Base-by-base conservation (phyloP, 2,113 vertebrate genomes). In the Coreoperca whiteheadi region DNA sequence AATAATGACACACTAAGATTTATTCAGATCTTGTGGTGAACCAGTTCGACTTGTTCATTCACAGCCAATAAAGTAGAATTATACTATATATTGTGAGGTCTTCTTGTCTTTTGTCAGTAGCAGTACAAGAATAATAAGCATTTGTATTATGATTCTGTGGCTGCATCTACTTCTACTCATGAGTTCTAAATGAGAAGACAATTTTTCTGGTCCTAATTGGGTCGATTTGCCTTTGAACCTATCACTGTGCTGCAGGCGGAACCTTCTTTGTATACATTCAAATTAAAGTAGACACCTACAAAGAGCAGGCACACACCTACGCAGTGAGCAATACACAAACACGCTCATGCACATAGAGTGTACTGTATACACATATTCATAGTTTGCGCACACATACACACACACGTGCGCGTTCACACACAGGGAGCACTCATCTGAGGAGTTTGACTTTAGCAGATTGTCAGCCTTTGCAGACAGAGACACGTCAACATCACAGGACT, bases 401-500 rank as follows among this genome's bases (percentile, higher is more conserved):
- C 74, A 63, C 25, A 54, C n/a, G 56, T 57, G 12, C 60, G 59
- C 39, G 20, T 54, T 53, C 30, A 67, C 28, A 39, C 64, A 37
- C 34, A 23, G 3, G 1, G n/a, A 60, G n/a, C 70, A 46, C 71
- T 86, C 78, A 82, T 88, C 87, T 84, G 78, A 92, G 66, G 66
- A 87, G 81, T 92, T 86, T 88, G 84, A 93, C 88, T 90, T 88
- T 65, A 87, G 73, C 80, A 90, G 85, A 90, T 84, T 89, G 85
- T 88, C 89, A 89, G 86, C 70, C 75, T 86, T 88, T 85, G 87
- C 88, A 89, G 85, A 90, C 83, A 83, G 81, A 91, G 86, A 92
- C 85, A 70, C 83, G n/a, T 88, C 92, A 85, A 94, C 94, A 92
- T 93, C 91, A 93, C 87, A 92, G 68, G 77, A 72, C 80, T 34